Evolutionary conservation across 1,140 invertebrate species (phyloP).

Genomic region (Anastrepha obliqua): DNA sequence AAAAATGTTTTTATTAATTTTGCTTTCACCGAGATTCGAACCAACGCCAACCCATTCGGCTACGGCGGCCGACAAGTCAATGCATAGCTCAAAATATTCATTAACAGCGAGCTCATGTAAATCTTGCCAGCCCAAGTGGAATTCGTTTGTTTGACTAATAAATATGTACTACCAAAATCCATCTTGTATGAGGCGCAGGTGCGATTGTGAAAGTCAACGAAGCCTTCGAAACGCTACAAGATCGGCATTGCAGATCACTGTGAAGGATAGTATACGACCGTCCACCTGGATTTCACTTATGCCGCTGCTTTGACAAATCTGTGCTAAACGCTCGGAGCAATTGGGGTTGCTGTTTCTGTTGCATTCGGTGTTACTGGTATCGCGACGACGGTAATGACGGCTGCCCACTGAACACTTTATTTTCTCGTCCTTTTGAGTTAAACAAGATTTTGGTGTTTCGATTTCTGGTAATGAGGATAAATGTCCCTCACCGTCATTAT

Average conservation of each 20-base stretch:
- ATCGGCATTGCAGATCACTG: constrained; percentile 63
- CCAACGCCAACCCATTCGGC: too few relatives aligned
- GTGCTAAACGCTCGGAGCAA: constrained; percentile 59
- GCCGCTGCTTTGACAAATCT: constrained; percentile 60
- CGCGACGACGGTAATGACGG: background rate
- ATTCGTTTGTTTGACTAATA: constrained; percentile 57
- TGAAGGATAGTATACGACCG: constrained; percentile 60
- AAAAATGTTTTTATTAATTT: too few relatives aligned
- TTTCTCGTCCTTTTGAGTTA: too few relatives aligned
- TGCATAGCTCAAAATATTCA: constrained; percentile 61
- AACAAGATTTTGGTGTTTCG: background rate
- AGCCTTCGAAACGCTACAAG: constrained; percentile 61
- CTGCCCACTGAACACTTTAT: background rate
- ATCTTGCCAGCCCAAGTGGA: constrained; percentile 65
- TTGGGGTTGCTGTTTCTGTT: background rate
- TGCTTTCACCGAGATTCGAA: too few relatives aligned
- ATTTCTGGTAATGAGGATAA: background rate
- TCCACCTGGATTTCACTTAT: constrained; percentile 61
- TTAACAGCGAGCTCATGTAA: constrained; percentile 63
- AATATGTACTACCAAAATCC: constrained; percentile 61
- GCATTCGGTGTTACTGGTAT: too few relatives aligned
- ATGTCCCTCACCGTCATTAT: too few relatives aligned
- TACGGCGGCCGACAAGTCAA: too few relatives aligned
- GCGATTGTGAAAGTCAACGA: constrained; percentile 63
- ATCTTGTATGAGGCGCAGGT: constrained; percentile 65